These are phyloP conservation scores for Agrochola macilenta DNA, from an alignment of 2,888 invertebrate genomes.

Conservation along the genomic window DNA sequence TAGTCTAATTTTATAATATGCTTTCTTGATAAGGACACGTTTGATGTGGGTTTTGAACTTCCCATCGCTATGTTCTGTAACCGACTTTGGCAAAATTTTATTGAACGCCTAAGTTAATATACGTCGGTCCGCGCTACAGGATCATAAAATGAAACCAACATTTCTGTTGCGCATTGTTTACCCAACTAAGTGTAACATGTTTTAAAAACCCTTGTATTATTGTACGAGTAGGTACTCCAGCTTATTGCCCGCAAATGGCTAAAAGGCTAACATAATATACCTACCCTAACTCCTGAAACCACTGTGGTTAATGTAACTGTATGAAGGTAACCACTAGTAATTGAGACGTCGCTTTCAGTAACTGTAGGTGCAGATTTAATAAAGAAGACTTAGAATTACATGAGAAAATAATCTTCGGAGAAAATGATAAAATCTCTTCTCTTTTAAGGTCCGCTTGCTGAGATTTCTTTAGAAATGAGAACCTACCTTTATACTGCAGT, in stretches of 20 bases:
- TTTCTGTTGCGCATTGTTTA: neutral
- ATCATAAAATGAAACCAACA: neutral
- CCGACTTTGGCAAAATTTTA: too few species aligned
- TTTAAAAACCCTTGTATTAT: slow-evolving; percentile 4
- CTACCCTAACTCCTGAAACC: slow-evolving; percentile 31
- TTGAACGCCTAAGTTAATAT: neutral
- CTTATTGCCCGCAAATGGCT: slow-evolving; percentile 7
- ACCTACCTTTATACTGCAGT: slow-evolving; percentile 19
- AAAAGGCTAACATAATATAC: slow-evolving; percentile 39
- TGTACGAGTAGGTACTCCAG: neutral
- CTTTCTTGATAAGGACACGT: too few species aligned
- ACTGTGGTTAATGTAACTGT: slow-evolving; percentile 9
- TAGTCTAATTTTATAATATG: too few species aligned
- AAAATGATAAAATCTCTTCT: slow-evolving; percentile 18
- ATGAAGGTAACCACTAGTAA: neutral
- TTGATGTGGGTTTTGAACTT: too few species aligned
- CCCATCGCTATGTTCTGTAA: too few species aligned
- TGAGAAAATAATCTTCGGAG: slow-evolving; percentile 16
- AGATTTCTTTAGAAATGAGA: slow-evolving; percentile 13
- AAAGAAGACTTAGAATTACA: neutral
- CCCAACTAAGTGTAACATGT: neutral
- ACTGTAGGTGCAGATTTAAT: neutral
- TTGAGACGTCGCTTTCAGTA: slow-evolving; percentile 9
- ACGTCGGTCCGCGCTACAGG: neutral
- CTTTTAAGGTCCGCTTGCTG: neutral